Base-by-base conservation (phyloP, 2,888 invertebrate species). In the Unio pictorum region DNA sequence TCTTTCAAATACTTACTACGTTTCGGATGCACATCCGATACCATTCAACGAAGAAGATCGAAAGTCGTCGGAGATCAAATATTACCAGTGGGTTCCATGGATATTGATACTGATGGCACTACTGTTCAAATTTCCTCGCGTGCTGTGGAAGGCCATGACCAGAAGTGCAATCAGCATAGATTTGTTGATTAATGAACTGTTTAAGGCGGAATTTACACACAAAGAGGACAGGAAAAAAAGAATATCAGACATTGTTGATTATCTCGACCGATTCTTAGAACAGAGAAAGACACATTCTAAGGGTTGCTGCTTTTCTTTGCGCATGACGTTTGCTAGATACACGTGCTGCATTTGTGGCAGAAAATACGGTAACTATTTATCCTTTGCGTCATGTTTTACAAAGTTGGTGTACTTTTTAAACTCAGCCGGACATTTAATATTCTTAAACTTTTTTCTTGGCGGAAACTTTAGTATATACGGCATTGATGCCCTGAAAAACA, bases 1-100 rank as follows among this genome's bases (percentile, higher is more conserved):
- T 82, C 79, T 83, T n/a, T 78, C 79, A 55, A 84, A 84, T 67
- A 84, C 84, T 6, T 84, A 84, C 66, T 82, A 81, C 69, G 83
- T 84, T 57, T 81, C 84, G 23, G 75, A 82, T 73, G 76, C 80
- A n/a, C 73, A 74, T 30, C 68, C 75, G 23, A 83, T 84, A 23
- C 84, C 84, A 1, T 68, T 78, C 1, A 78, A 81, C 17, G 74
- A 80, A 56, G 67, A 67, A 30, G 74, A 76, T 30, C 58, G 84
- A 18, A 74, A 76, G 18, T 69, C 69, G 1, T 77, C 79, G 28
- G 80, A 81, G 69, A 72, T 84, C 62, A 79, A 80, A n/a, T 84
- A 84, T 68, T 84, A 84, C 71, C 84, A 83, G 63, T 83, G 82
- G 82, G 81, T 83, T 17, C 84, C 84, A 0, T 66, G 83, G 23